These are phyloP conservation scores for Nomada ruficornis DNA, from an alignment of 2,888 invertebrate species.

Conservation along the genomic window DNA sequence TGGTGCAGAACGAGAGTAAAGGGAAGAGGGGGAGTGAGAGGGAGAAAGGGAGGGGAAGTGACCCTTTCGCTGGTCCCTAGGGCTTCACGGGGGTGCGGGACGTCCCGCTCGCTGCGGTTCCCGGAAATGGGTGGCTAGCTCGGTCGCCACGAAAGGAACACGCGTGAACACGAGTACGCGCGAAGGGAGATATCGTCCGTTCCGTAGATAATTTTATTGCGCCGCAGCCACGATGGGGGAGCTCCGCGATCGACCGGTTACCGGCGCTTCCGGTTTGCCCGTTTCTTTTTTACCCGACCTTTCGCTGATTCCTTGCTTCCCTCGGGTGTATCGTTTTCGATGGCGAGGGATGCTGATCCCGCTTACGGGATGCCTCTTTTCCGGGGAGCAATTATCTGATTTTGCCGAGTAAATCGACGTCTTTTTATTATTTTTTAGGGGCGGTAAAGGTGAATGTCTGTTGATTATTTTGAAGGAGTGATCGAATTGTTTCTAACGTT, in stretches of 20 bases:
- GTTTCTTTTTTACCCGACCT: background rate
- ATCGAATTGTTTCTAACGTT: too few relatives aligned
- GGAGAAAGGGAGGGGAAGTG: conserved; percentile 37
- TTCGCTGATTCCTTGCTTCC: too few relatives aligned
- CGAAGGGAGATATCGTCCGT: conserved; percentile 44
- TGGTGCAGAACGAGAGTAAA: conserved; percentile 35
- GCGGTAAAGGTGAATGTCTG: too few relatives aligned
- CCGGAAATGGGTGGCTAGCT: conserved; percentile 76
- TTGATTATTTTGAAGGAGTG: too few relatives aligned
- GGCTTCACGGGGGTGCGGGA: conserved; percentile 58
- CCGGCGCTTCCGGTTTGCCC: conserved; percentile 4
- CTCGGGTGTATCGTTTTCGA: too few relatives aligned
- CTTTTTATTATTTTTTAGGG: too few relatives aligned
- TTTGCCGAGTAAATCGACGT: too few relatives aligned
- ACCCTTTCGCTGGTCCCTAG: conserved; percentile 61
- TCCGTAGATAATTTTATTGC: conserved; percentile 45
- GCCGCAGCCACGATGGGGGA: conserved; percentile 29
- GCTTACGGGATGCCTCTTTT: too few relatives aligned
- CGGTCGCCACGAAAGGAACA: conserved; percentile 59
- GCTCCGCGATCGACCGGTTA: conserved; percentile 27
- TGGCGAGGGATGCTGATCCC: too few relatives aligned
- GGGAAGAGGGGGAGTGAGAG: conserved; percentile 8
- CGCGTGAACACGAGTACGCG: conserved; percentile 51
- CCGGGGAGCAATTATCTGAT: too few relatives aligned
- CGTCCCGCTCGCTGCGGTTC: conserved; percentile 72